Evolutionary conservation across 2,113 vertebrate genomes (phyloP).

Genomic region (Crotalus tigris): DNA sequence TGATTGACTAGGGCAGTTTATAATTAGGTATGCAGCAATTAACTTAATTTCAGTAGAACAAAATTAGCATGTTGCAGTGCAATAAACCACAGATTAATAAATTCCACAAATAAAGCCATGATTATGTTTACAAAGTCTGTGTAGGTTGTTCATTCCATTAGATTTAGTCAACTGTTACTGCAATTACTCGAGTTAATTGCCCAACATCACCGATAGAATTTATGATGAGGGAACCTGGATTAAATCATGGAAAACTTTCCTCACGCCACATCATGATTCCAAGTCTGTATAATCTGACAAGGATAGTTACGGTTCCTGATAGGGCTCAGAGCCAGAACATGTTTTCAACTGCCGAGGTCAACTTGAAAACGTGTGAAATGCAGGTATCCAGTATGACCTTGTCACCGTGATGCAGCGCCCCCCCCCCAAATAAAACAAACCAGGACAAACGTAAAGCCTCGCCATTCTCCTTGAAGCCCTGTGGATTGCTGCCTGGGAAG

Average conservation of each 20-base stretch:
- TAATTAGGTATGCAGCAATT: background rate
- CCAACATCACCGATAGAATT: background rate
- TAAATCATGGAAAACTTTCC: background rate
- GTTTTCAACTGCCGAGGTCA: background rate
- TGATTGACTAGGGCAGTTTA: background rate
- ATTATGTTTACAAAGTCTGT: background rate
- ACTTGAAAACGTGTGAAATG: background rate
- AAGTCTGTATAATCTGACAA: background rate
- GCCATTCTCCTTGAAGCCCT: background rate
- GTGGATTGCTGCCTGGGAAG: background rate
- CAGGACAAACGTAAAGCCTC: background rate
- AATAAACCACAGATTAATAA: background rate
- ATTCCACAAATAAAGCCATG: background rate
- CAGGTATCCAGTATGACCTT: background rate
- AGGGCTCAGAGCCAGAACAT: background rate
- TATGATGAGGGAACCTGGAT: background rate
- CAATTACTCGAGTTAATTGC: background rate
- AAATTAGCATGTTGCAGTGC: background rate
- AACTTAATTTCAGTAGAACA: background rate
- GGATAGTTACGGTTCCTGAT: background rate
- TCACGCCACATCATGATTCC: background rate
- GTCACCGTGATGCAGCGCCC: background rate
- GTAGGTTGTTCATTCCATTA: background rate
- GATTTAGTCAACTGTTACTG: background rate
- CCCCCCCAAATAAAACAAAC: background rate